Base-by-base conservation (phyloP, 2,888 invertebrate genomes). In the Keiferia lycopersicella region DNA sequence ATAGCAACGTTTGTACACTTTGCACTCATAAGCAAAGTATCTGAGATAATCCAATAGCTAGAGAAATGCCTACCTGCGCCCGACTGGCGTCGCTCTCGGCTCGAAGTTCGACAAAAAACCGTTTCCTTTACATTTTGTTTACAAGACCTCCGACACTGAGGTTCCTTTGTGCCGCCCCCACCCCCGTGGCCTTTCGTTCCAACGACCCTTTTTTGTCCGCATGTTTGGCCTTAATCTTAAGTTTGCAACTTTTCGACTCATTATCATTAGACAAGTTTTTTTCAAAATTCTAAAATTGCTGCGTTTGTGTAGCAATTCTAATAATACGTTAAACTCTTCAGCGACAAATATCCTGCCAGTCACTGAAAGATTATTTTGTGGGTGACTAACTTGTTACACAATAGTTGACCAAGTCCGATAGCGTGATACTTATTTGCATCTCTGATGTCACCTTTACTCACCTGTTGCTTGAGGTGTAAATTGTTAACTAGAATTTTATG, bases 141-240 rank as follows among this genome's bases (percentile, higher is more conserved):
- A 87, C 88, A 85, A 84, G 88, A 88, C 88, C 90, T 88, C 88
- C 88, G 90, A 90, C 87, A 88, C 82, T 69, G 86, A 81, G 81
- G 81, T 71, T 20, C 79, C 82, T 79, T 86, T 85, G 81, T 82
- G 73, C 76, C 69, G 66, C 76, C 78, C 75, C 74, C 73, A 72
- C 73, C 64, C 76, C 71, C 71, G 69, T 70, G 77, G 74, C 74
- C 73, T 77, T 78, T 71, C 70, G 72, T 78, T 71, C 70, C 71
- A 79, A 78, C 79, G 83, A 83, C 82, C 86, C 78, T 87, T 89
- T 90, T 91, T 91, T 91, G 83, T 82, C 77, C 80, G 81, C 81
- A 75, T 84, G 75, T 78, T 80, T 81, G 74, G 76, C 66, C 70
- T 77, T 71, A 64, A 63, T 64, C 61, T 61, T 22, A 64, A 58